These are phyloP conservation scores for Rhopalosiphum maidis DNA, from an alignment of 1,140 invertebrate genomes.

Conservation along the genomic window DNA sequence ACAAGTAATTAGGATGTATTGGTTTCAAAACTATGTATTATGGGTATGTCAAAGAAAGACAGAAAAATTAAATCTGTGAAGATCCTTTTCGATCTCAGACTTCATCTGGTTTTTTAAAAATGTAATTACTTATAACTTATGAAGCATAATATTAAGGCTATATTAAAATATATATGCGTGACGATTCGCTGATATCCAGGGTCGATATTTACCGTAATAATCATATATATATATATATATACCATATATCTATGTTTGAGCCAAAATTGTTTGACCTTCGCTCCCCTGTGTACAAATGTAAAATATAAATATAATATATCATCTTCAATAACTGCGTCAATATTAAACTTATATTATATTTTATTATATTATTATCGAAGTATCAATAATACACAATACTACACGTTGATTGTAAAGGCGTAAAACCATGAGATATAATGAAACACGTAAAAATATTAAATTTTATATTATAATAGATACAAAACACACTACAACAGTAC, in stretches of 20 bases:
- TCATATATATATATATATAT: not conserved
- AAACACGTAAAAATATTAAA: not conserved
- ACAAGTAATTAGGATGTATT: not conserved
- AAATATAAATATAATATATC: not conserved
- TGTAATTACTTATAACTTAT: not conserved
- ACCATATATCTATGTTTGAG: not conserved
- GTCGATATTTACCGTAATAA: not conserved
- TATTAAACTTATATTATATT: not conserved
- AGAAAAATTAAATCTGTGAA: not conserved
- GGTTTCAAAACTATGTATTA: not conserved
- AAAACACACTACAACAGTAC: not conserved
- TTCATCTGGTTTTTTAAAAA: not conserved
- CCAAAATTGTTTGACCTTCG: not conserved
- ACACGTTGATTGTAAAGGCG: not conserved
- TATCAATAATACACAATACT: not conserved
- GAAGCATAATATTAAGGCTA: not conserved
- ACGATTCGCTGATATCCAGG: not conserved
- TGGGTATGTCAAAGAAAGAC: not conserved
- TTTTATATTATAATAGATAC: not conserved
- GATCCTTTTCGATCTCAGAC: not conserved
- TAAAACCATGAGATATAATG: not conserved
- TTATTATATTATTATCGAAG: not conserved
- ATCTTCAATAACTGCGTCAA: not conserved
- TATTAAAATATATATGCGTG: not conserved
- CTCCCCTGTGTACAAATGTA: not conserved